These are phyloP conservation scores for Gracilinanus agilis DNA, from an alignment of 2,113 vertebrate genomes.

Conservation along the genomic window DNA sequence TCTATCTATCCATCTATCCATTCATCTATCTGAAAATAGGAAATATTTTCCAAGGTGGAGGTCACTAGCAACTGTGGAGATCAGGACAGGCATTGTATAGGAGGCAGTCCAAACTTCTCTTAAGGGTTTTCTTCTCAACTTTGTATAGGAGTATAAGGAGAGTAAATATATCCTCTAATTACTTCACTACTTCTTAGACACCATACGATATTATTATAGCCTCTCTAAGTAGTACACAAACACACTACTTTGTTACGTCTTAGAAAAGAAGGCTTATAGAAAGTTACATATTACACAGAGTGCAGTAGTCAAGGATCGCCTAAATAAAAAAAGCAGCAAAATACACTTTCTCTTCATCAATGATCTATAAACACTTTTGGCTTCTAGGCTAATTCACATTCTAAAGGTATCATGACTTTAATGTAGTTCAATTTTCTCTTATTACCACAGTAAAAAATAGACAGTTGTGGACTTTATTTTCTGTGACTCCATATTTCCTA, in stretches of 20 bases:
- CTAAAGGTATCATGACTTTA: background rate
- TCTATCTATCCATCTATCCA: no score
- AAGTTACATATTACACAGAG: background rate
- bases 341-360: background rate
- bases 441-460: background rate
- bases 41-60: background rate
- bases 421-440: background rate
- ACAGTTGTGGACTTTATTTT: background rate
- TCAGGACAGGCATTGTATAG: background rate
- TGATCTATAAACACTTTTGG: background rate
- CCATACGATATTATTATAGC: background rate
- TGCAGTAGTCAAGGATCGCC: background rate
- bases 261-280: background rate
- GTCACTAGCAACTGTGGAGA: background rate
- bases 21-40: background rate
- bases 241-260: background rate
- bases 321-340: conserved; percentile 3
- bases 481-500: background rate
- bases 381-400: background rate
- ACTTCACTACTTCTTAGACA: background rate
- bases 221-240: background rate
- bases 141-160: background rate
- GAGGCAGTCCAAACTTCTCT: background rate
- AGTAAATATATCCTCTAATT: rapidly evolving
- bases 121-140: background rate